phyloP scores from a whole-genome alignment of 92 coral and sea anemone genomes.

The Porites cylindrica region DNA sequence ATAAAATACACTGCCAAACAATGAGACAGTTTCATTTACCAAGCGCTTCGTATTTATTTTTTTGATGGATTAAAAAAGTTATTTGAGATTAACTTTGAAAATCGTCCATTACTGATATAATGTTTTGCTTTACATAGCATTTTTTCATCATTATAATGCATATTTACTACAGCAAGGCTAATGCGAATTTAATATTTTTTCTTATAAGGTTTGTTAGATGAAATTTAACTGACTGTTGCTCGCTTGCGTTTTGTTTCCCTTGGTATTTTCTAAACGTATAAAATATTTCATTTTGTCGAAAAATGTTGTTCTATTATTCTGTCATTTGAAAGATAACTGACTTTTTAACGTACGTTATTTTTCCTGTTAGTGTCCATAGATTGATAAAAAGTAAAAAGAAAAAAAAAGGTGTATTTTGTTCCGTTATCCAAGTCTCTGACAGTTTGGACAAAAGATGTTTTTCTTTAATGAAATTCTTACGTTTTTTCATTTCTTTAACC shows the following conservation, averaged over 20 bases:
- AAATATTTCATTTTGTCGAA: too few relatives aligned
- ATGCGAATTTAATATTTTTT: too few relatives aligned
- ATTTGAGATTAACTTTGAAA: conserved; percentile 31
- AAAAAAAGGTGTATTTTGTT: too few relatives aligned
- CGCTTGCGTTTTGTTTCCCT: too few relatives aligned
- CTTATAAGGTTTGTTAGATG: too few relatives aligned
- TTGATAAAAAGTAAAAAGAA: too few relatives aligned
- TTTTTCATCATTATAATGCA: not conserved
- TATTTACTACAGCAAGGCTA: not conserved
- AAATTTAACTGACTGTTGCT: too few relatives aligned
- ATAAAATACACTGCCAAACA: not conserved
- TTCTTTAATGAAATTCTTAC: not conserved
- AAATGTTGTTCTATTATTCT: too few relatives aligned
- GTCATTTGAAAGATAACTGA: too few relatives aligned
- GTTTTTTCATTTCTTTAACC: not conserved
- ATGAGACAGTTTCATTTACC: conserved; percentile 34
- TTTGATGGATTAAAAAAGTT: conserved; percentile 7
- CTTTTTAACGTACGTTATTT: too few relatives aligned
- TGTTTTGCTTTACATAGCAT: conserved; percentile 18
- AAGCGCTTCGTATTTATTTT: conserved; percentile 30
- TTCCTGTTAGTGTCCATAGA: too few relatives aligned
- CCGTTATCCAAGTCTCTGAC: not conserved
- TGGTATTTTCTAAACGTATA: too few relatives aligned
- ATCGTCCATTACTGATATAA: not conserved
- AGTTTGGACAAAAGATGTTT: not conserved